Conservation (phyloP, 2,888 invertebrate species). For the Rugalucina vietnamica region DNA sequence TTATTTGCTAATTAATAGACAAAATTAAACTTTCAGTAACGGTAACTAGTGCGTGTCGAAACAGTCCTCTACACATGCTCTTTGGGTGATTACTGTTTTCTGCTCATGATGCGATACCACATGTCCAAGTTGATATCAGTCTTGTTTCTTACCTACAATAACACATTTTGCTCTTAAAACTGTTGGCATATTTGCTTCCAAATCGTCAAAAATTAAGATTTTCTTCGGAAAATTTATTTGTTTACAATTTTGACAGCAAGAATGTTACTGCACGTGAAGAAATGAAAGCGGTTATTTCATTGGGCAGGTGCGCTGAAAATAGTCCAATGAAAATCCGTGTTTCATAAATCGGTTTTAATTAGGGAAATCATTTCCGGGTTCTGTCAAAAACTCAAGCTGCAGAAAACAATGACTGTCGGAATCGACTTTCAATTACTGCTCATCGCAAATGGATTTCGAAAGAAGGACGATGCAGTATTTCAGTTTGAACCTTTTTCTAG, state of each 20-base stretch:
- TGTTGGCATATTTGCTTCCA: constrained; percentile 73
- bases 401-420: no score
- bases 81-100: no score
- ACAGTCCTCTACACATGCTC: no score
- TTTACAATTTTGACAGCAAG: constrained; percentile 10
- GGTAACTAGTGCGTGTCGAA: background rate
- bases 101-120: no score
- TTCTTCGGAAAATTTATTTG: constrained; percentile 22
- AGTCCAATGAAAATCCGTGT: constrained; percentile 30
- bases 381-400: no score
- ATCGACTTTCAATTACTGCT: no score
- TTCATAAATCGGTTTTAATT: constrained; percentile 5
- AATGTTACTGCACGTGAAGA: background rate
- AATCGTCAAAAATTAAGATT: background rate
- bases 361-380: background rate
- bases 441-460: no score
- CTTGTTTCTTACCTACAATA: constrained; percentile 76
- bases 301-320: background rate
- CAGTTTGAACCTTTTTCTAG: no score
- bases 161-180: constrained; percentile 80
- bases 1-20: no score
- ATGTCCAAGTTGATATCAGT: no score
- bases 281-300: background rate
- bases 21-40: no score
- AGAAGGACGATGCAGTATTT: no score